Evolutionary conservation across 30 jellyfish, hydroid and myxozoan genomes (phyloP), one percentile per base, ranked within the genome.

Genomic region (Phacellophora camtschatica): DNA sequence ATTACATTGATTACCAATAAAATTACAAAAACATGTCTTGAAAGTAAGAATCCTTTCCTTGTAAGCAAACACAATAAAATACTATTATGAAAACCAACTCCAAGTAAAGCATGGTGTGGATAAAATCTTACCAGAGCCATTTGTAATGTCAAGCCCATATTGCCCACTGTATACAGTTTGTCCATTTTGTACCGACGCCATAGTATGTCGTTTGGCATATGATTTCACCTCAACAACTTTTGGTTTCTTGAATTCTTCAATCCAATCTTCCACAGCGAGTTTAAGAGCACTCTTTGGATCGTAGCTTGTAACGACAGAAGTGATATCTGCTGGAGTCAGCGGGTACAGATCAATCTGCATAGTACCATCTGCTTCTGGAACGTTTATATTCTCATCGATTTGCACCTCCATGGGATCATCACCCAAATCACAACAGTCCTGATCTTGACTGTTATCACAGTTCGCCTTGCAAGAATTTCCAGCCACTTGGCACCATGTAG

Each of bases 321-420:
- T 82, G 27, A 93, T 90, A 77, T 93, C 99, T 7, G 95, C 97
- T 6, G 95, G 97, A 2, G 96, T 85, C 25, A 93, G 85, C 34
- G 99, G 99, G 50, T 77, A 66, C 19, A 83, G 85, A 27, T 93
- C 99, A 56, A 79, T 96, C 16, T 95, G 75, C 96, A 93, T 88
- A 19, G 88, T 75, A 41, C 93, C 88, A 37, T 92, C 95, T 6
- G 84, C 16, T 11, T 67, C 88, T 9, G 66, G 62, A n/a, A 64
- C 82, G 42, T 79, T 96, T 64, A 65, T 55, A 50, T 54, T 66
- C 20, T 79, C 97, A 58, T 91, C 98, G 12, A 95, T 62, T 31
- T 82, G 95, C 25, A 72, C 95, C 12, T 71, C 99, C 99, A 93
- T 93, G 0, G 90, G 94, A 66, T 77, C 97, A 69, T 82, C 88